Percentiles rank a stretch among this genome's conserved stretches.
phyloP scores from a whole-genome alignment of 35 echinoderm and acorn worm genomes.

The Heliocidaris erythrogramma region DNA sequence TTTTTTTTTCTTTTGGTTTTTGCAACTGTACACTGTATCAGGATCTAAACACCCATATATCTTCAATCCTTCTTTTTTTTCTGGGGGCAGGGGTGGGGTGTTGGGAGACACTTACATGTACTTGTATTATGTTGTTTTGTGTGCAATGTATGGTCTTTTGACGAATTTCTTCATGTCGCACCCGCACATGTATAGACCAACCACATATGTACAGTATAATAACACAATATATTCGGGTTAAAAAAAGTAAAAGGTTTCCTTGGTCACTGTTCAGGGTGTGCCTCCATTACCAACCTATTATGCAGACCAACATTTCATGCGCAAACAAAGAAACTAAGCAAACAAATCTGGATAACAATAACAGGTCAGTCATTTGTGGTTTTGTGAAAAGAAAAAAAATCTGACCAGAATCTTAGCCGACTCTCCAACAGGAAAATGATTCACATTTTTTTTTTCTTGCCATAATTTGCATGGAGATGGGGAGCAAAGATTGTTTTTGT shows the following conservation, averaged over 20 bases:
- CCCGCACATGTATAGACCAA: background rate
- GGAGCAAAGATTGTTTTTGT: background rate
- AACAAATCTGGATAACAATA: background rate
- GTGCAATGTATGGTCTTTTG: too few relatives aligned
- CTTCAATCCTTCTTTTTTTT: too few relatives aligned
- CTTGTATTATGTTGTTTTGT: too few relatives aligned
- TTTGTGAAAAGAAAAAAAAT: background rate
- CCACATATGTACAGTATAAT: too few relatives aligned
- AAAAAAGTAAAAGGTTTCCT: too few relatives aligned
- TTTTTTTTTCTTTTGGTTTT: background rate
- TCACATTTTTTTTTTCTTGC: background rate
- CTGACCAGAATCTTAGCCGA: background rate
- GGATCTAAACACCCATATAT: too few relatives aligned
- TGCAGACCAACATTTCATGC: background rate
- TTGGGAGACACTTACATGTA: too few relatives aligned
- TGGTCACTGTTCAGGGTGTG: too few relatives aligned
- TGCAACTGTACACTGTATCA: background rate
- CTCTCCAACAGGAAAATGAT: background rate
- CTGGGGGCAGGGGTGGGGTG: too few relatives aligned
- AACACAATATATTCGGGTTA: too few relatives aligned
- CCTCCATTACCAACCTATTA: background rate
- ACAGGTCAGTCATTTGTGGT: background rate
- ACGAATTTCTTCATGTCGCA: background rate
- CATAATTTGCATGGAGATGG: background rate
- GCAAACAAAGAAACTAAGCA: background rate